Base-by-base conservation (phyloP, 1,140 invertebrate genomes). In the Scylla paramamosain region DNA sequence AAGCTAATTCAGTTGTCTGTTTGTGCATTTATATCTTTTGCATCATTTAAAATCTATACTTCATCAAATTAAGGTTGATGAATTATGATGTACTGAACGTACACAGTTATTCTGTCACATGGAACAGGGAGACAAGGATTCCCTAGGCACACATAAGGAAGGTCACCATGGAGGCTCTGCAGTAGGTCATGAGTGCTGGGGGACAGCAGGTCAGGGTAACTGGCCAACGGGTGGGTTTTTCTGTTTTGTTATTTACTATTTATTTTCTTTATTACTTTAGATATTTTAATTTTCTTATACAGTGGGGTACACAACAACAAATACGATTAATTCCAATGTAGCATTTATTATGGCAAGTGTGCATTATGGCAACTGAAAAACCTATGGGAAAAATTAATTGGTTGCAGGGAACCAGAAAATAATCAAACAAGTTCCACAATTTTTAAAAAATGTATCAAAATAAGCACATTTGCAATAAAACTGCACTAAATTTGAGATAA, bases 111-210 rank as follows among this genome's bases (percentile, higher is more conserved):
- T 67, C 8, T 29, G 25, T 59, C 14, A 59, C 8, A 28, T 77
- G n/a, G 45, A 31, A 6, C 90, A 91, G 90, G 90, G 52, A 25
- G 90, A 91, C 32, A 77, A 91, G 48, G 89, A 91, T 31, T n/a
- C 14, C 52, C 4, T 29, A 91, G 31, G 29, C 32, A 28, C 91
- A 93, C 20, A 46, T 93, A 77, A n/a, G 91, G 77, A 77, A 93
- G 28, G 82, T 93, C 67, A 93, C 91, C 28, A 31, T 93, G 25
- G 92, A 93, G 32, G 92, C 45, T 0, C 31, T 93, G 39, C 92
- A 93, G n/a, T 83, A 93, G 84, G 92, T 93, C 25, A 88, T 93
- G 84, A 93, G 92, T 93, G 92, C 92, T 16, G 92, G 92, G 7
- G 92, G 92, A 4, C 92, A 93, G 29, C 92, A 93, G 29, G 92